Conservation (phyloP, 2,797 vertebrate species). For the Loris lydekkerianus region DNA sequence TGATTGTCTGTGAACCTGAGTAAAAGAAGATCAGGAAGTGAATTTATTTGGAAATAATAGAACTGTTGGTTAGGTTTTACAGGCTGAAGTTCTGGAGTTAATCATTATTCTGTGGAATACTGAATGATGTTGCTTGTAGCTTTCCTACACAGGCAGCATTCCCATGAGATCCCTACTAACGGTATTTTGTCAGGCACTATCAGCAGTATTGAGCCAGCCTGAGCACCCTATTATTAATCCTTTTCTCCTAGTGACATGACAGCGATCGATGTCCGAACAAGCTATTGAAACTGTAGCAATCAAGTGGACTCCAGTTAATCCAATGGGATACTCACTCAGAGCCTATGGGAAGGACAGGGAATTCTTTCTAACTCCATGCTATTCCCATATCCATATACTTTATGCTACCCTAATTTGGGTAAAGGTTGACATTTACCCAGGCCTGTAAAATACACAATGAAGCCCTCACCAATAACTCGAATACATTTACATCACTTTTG, state of each 20-base stretch:
- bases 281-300: conserved; percentile 90
- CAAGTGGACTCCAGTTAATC: conserved; percentile 87
- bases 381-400: neutral
- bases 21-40: conserved; percentile 24
- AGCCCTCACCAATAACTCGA: neutral
- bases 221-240: conserved; percentile 91
- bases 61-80: conserved; percentile 81
- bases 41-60: conserved; percentile 86
- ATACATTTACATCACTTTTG: neutral
- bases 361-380: conserved; percentile 21
- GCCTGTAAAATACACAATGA: conserved; percentile 64
- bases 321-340: conserved; percentile 81
- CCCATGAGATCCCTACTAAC: conserved; percentile 87
- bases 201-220: conserved; percentile 90
- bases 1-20: conserved; percentile 60
- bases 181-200: conserved; percentile 89
- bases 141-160: conserved; percentile 80
- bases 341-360: conserved; percentile 64
- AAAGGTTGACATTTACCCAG: conserved; percentile 68
- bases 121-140: conserved; percentile 87
- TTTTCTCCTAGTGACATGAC: conserved; percentile 90
- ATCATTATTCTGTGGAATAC: conserved; percentile 86
- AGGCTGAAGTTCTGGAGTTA: conserved; percentile 84
- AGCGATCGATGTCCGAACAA: conserved; percentile 91
- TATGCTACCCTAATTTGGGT: conserved; percentile 13